Percentiles rank a stretch among this genome's conserved stretches.
These are phyloP conservation scores for Avahi laniger DNA, from an alignment of 2,797 vertebrate species.

Conservation along the genomic window DNA sequence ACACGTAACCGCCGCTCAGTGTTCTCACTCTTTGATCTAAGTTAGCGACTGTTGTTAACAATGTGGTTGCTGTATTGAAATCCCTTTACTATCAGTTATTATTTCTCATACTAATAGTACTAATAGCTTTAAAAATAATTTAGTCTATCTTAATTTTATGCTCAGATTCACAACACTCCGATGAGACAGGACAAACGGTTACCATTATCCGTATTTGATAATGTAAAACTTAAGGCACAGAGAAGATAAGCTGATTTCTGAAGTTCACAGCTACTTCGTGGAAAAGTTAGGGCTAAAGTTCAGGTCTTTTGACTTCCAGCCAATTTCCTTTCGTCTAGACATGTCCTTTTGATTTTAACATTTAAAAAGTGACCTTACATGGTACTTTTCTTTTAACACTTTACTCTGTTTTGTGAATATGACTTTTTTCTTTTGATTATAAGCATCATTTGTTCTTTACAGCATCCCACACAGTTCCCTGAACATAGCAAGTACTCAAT, in stretches of 20 bases:
- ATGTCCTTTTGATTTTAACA: neutral
- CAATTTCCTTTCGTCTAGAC: neutral
- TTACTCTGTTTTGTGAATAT: neutral
- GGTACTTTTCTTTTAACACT: neutral
- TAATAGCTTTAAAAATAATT: neutral
- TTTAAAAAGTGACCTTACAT: neutral
- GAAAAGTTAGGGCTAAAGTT: neutral
- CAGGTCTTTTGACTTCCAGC: conserved; percentile 2
- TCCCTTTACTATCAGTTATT: neutral
- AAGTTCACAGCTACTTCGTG: conserved; percentile 6
- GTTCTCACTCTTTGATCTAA: neutral
- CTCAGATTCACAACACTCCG: neutral
- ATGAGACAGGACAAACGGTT: neutral
- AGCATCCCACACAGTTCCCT: neutral
- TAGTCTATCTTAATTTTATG: neutral
- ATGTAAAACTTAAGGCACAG: neutral
- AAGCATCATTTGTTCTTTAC: neutral
- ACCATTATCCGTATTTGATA: neutral
- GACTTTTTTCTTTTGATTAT: neutral
- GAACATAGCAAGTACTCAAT: neutral
- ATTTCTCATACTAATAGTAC: neutral
- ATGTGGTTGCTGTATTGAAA: neutral
- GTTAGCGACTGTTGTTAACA: neutral
- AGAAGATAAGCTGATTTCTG: neutral
- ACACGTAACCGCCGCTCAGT: neutral